Conservation (phyloP, 53 echinoderm and acorn worm genomes). For the Echinometra lucunter region DNA sequence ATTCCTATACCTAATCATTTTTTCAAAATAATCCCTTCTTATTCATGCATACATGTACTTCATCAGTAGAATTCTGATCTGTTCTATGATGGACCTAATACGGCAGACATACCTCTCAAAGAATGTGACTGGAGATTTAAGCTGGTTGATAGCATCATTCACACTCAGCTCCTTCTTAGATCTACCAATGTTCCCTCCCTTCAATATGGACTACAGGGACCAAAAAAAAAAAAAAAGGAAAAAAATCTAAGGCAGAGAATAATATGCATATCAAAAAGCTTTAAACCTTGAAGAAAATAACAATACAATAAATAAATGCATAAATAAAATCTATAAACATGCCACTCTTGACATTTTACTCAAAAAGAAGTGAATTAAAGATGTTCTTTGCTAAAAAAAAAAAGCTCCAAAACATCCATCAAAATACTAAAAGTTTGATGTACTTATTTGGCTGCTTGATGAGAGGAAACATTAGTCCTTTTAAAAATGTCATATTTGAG, state of each 20-base stretch:
- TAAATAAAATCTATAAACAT: neutral
- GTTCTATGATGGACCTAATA: no score
- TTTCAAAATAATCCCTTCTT: neutral
- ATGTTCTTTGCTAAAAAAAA: neutral
- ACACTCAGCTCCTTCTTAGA: conserved; percentile 75
- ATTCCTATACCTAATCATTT: neutral
- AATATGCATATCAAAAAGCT: neutral
- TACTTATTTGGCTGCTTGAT: neutral
- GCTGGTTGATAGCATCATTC: conserved; percentile 75
- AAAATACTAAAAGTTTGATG: neutral
- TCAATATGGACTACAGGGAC: conserved; percentile 43
- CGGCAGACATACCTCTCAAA: conserved; percentile 36
- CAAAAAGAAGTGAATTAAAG: neutral
- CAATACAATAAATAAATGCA: neutral
- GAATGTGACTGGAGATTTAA: conserved; percentile 68
- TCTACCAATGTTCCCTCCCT: conserved; percentile 41
- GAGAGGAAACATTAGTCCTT: neutral
- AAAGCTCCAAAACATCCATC: neutral
- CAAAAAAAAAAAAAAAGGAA: neutral
- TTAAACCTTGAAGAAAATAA: neutral
- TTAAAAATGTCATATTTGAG: neutral
- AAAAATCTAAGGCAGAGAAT: neutral
- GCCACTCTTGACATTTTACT: neutral
- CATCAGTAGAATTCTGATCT: no score
- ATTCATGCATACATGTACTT: neutral